Evolutionary conservation across 2,113 vertebrate species (phyloP).

Genomic region (Callocephalon fimbriatum): DNA sequence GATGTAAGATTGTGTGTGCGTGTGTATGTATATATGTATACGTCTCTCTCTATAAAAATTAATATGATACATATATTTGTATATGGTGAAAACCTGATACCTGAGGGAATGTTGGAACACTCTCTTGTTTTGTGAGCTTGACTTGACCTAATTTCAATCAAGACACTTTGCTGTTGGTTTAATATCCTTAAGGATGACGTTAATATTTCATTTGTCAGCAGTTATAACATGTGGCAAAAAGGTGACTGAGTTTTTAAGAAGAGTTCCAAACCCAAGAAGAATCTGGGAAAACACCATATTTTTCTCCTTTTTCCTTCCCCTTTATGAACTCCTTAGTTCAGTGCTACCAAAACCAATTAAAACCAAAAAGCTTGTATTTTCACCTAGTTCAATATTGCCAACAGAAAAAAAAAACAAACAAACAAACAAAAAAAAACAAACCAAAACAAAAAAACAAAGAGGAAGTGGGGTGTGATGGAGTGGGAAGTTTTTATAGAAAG

Average conservation of each 20-base stretch:
- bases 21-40: background rate
- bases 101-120: background rate
- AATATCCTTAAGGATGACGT: background rate
- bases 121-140: background rate
- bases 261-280: background rate
- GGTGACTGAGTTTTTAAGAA: background rate
- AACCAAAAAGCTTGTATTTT: background rate
- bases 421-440: no score
- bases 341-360: background rate
- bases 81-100: background rate
- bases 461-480: accelerated
- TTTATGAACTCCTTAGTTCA: background rate
- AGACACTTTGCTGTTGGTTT: background rate
- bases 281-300: background rate
- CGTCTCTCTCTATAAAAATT: background rate
- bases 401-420: no score
- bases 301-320: background rate
- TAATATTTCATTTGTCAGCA: background rate
- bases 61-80: background rate
- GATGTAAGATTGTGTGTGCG: background rate
- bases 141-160: background rate
- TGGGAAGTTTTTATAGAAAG: background rate
- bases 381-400: background rate
- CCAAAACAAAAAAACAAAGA: accelerated
- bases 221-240: background rate